phyloP scores from a whole-genome alignment of 2,888 invertebrate species.

The Galerucella calmariensis region DNA sequence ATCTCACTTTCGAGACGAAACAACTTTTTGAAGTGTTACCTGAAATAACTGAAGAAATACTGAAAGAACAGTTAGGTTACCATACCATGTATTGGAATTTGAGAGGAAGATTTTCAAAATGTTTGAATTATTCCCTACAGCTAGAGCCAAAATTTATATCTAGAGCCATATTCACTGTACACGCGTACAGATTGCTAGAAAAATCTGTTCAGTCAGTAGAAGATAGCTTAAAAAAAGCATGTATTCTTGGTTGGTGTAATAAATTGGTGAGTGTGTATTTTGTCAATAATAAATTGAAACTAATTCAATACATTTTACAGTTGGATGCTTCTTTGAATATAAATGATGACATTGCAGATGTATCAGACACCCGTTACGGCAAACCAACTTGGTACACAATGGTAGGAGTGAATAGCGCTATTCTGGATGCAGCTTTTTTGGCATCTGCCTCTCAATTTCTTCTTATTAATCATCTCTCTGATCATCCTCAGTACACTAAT shows the following conservation, averaged over 20 bases:
- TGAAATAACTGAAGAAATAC: slow-evolving; percentile 1
- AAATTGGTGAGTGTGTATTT: not conserved
- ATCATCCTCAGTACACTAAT: slow-evolving; percentile 15
- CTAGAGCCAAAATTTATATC: not conserved
- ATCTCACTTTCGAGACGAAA: not conserved
- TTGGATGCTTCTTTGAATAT: not conserved
- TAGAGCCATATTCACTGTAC: not conserved
- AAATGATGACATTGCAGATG: slow-evolving; percentile 18
- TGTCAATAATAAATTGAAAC: not conserved
- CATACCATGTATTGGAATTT: not conserved
- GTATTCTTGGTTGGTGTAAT: slow-evolving; percentile 18
- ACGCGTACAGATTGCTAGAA: slow-evolving; percentile 13
- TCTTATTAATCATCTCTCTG: slow-evolving; percentile 3
- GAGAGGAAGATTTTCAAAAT: not conserved
- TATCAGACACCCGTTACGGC: not conserved
- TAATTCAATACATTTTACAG: not conserved
- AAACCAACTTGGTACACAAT: slow-evolving; percentile 15
- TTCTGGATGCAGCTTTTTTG: slow-evolving; percentile 14
- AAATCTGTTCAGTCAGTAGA: slow-evolving; percentile 1
- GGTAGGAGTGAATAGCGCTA: not conserved
- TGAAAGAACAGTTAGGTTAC: slow-evolving; percentile 7
- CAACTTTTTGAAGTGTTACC: not conserved
- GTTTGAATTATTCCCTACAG: not conserved
- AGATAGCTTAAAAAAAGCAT: slow-evolving; percentile 11
- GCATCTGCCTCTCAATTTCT: not conserved